phyloP scores from a whole-genome alignment of 2,888 invertebrate genomes.

The Phengaris alcon region DNA sequence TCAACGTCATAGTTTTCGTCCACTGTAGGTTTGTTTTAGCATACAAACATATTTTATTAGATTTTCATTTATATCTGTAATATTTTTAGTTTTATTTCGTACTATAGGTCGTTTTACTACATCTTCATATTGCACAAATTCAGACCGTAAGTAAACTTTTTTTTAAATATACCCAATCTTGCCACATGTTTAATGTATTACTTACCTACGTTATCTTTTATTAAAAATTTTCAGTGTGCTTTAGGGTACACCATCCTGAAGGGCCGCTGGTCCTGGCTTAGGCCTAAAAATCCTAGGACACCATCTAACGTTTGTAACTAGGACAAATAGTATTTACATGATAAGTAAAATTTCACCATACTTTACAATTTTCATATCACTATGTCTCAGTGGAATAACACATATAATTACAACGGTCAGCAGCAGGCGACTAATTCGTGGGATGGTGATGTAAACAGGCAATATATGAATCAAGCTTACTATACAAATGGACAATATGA shows the following conservation, averaged over 20 bases:
- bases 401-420: conserved; percentile 65
- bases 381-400: conserved; percentile 75
- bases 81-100: neutral
- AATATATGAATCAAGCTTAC: conserved; percentile 60
- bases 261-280: conserved; percentile 74
- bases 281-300: conserved; percentile 48
- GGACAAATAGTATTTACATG: conserved; percentile 40
- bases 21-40: conserved; percentile 34
- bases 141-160: conserved; percentile 11
- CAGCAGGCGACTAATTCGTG: conserved; percentile 57
- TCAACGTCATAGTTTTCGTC: conserved; percentile 26
- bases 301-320: conserved; percentile 26
- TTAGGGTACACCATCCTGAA: conserved; percentile 5
- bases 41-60: conserved; percentile 31
- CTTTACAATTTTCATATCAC: conserved; percentile 51
- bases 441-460: conserved; percentile 59
- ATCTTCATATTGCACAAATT: conserved; percentile 33
- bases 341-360: conserved; percentile 43
- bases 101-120: conserved; percentile 3
- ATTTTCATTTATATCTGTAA: conserved; percentile 10
- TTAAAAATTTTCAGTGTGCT: conserved; percentile 41
- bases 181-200: conserved; percentile 50
- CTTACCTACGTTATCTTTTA: conserved; percentile 2
- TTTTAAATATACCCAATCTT: conserved; percentile 29
- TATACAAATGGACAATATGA: conserved; percentile 55